A percentile compares a stretch with the other conserved stretches of the same genome.
Evolutionary conservation across 2,797 vertebrate species (phyloP).

Genomic region (Danio tinwini): DNA sequence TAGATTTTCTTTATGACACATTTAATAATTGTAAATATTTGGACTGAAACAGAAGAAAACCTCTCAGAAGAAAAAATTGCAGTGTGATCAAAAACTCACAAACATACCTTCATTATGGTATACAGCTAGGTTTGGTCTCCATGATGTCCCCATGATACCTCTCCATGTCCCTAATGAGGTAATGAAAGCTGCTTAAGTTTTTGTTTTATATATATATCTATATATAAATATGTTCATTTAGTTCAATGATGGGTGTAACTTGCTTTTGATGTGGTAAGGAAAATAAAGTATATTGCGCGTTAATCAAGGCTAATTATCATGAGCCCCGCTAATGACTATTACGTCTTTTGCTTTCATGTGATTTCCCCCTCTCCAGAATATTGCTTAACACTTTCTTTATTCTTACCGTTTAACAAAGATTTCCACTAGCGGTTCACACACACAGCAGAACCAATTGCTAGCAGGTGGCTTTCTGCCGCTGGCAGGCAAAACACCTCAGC

Average conservation of each 20-base stretch:
- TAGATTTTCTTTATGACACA: too few species aligned
- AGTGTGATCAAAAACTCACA: neutral
- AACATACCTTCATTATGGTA: constrained; percentile 68
- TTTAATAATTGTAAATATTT: too few species aligned
- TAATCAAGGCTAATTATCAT: neutral
- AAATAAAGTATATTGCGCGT: neutral
- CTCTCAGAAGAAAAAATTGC: too few species aligned
- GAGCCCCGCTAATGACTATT: neutral
- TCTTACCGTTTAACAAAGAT: neutral
- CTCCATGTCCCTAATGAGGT: constrained; percentile 67
- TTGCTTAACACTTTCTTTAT: neutral
- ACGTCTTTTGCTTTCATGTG: neutral
- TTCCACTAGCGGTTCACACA: constrained; percentile 9
- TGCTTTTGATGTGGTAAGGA: neutral
- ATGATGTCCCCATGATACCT: constrained; percentile 53
- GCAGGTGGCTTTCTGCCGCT: constrained; percentile 48
- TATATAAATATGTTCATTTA: neutral
- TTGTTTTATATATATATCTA: too few species aligned
- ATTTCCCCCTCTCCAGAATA: neutral
- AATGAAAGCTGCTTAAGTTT: neutral
- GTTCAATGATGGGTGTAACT: neutral
- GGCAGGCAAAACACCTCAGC: constrained; percentile 39
- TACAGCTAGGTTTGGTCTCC: constrained; percentile 52
- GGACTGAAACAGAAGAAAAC: too few species aligned
- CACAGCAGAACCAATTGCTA: constrained; percentile 45